Evolutionary conservation across 2,797 vertebrate genomes (phyloP), one percentile per base, ranked within the genome.

Genomic region (Hydrophis major): DNA sequence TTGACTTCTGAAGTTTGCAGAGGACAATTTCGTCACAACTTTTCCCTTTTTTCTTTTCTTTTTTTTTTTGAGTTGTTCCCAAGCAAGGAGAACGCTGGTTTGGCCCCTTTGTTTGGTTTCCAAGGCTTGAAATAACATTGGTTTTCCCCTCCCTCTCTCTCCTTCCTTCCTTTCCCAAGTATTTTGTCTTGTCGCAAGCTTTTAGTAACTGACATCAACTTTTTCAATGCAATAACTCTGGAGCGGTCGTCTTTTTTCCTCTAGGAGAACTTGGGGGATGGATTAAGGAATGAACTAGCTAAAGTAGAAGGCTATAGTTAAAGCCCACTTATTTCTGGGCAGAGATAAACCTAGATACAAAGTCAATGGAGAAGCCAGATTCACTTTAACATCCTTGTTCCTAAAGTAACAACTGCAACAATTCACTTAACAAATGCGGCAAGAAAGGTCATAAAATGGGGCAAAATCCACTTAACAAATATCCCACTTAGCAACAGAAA

Each of bases 1-100:
- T 93, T 87, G 90, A 1, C 28, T 50, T 90, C 90, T 56, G 74
- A 6, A 87, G 92, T 89, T 89, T 89, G 90, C 18, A 14, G 86
- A n/a, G 89, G 91, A 86, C 53, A 28, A 61, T 53, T 61, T 0
- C 0, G 53, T 91, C 59, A 86, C 47, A 5, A 0, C 11, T 2
- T 93, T 93, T 1, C 2, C 12, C 12, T 2, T 4, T 63, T 28
- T 12, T 12, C 13, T 6, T 3, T 61, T 25, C 27, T 6, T 69
- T 14, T 6, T 90, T 91, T 28, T 6, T 90, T 91, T 89, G 74
- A 0, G 4, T 90, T 91, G 27, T 25, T 63, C 32, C 93, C 56
- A 22, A 28, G 90, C 10, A 61, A 61, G 37, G 95, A 37, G 32
- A 90, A 87, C 92, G 89, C 0, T 0, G 60, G 92, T 87, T 88